These are phyloP conservation scores for Melopsittacus undulatus DNA, from an alignment of 2,797 vertebrate genomes.

Conservation along the genomic window DNA sequence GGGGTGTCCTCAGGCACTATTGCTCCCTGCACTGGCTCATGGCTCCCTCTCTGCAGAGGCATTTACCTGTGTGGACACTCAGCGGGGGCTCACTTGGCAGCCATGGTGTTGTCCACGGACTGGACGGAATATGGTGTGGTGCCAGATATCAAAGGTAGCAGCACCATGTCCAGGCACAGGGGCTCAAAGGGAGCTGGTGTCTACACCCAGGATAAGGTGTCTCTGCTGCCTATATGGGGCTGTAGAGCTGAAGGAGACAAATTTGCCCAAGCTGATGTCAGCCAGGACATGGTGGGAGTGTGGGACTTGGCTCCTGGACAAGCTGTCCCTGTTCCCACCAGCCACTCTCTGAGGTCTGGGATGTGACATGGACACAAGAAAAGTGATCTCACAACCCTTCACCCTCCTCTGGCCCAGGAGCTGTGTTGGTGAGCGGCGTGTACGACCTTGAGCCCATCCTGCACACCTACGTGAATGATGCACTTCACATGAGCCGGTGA, in stretches of 20 bases:
- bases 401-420: constrained; percentile 74
- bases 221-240: fast-evolving
- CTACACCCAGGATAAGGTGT: fast-evolving
- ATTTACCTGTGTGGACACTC: constrained; percentile 94
- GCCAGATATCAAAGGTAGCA: constrained; percentile 87
- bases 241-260: not conserved
- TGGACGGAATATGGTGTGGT: constrained; percentile 82
- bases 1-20: not conserved
- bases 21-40: fast-evolving
- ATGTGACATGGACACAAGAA: not conserved
- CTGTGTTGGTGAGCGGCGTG: constrained; percentile 90
- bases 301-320: not conserved
- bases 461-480: constrained; percentile 84
- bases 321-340: not conserved
- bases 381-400: not conserved
- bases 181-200: not conserved
- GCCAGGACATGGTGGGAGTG: not conserved
- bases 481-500: constrained; percentile 87
- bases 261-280: not conserved
- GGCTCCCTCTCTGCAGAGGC: constrained; percentile 75
- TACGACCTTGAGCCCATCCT: constrained; percentile 89
- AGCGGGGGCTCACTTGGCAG: constrained; percentile 90
- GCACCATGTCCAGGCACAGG: fast-evolving
- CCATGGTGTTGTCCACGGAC: constrained; percentile 89
- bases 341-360: not conserved